phyloP scores from a whole-genome alignment of 2,797 vertebrate genomes.

The Merluccius polli region DNA sequence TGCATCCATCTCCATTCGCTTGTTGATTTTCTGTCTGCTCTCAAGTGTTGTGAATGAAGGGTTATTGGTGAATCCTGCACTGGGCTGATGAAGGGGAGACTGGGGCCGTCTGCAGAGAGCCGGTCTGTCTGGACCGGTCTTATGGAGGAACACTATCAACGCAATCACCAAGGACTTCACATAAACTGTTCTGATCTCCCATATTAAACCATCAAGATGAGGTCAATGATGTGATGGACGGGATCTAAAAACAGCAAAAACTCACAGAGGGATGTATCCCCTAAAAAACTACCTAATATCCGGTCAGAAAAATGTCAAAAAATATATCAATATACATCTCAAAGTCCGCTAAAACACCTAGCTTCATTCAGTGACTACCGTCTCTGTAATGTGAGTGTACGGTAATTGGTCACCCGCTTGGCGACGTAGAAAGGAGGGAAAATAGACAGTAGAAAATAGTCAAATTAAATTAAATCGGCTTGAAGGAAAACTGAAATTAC shows the following conservation, averaged over 20 bases:
- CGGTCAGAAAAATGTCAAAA: neutral
- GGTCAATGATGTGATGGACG: neutral
- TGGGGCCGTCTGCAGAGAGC: neutral
- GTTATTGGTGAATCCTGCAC: neutral
- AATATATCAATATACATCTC: neutral
- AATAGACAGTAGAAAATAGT: too few relatives aligned
- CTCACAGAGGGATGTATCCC: neutral
- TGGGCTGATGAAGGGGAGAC: neutral
- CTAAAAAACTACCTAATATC: neutral
- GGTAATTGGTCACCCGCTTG: too few relatives aligned
- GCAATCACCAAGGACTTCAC: neutral
- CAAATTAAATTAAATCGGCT: too few relatives aligned
- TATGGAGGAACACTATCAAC: neutral
- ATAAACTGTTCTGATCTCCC: neutral
- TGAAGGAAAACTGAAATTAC: neutral
- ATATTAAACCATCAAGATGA: neutral
- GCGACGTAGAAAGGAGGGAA: too few relatives aligned
- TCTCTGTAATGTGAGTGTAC: too few relatives aligned
- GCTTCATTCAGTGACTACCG: too few relatives aligned
- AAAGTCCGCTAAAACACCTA: too few relatives aligned
- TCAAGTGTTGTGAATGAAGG: neutral
- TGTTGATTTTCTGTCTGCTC: constrained; percentile 7
- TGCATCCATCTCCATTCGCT: neutral
- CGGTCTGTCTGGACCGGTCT: neutral
- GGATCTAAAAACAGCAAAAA: neutral